phyloP scores from a whole-genome alignment of 1,140 invertebrate genomes.

The Drosophila seguyi region DNA sequence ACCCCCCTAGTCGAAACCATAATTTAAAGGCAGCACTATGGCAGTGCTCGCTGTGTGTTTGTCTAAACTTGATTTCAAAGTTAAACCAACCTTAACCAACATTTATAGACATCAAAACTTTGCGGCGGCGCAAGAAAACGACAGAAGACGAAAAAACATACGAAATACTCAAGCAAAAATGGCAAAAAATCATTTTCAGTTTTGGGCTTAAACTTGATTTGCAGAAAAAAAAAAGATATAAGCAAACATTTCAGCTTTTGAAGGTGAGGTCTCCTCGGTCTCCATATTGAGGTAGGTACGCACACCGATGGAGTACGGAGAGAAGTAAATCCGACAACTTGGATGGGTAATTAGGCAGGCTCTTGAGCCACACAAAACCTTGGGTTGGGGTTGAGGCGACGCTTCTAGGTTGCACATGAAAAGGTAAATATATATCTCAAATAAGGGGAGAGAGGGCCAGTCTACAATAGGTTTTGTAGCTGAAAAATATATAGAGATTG shows the following conservation, averaged over 20 bases:
- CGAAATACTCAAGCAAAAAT: conserved; percentile 40
- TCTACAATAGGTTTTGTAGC: not conserved
- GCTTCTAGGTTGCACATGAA: conserved; percentile 14
- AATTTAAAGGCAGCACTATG: conserved; percentile 41
- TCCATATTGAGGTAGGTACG: conserved; percentile 66
- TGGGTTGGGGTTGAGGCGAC: conserved; percentile 15
- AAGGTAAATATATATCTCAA: conserved; percentile 5
- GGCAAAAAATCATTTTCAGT: conserved; percentile 43
- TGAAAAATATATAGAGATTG: not conserved
- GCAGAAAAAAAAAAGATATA: conserved; percentile 46
- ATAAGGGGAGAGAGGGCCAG: not conserved
- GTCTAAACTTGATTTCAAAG: conserved; percentile 79
- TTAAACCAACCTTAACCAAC: conserved; percentile 82
- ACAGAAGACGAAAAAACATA: conserved; percentile 21
- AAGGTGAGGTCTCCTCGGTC: conserved; percentile 60
- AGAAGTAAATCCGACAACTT: conserved; percentile 35
- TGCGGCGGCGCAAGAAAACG: conserved; percentile 57
- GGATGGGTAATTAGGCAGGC: conserved; percentile 51
- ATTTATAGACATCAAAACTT: conserved; percentile 75
- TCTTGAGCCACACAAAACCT: conserved; percentile 17
- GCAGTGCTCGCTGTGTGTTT: conserved; percentile 25
- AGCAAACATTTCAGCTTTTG: conserved; percentile 42
- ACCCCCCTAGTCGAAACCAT: conserved; percentile 27
- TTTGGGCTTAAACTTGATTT: conserved; percentile 78
- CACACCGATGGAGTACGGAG: conserved; percentile 19